Evolutionary conservation across 1,140 invertebrate genomes (phyloP).

Genomic region (Aphaenogaster floridana): DNA sequence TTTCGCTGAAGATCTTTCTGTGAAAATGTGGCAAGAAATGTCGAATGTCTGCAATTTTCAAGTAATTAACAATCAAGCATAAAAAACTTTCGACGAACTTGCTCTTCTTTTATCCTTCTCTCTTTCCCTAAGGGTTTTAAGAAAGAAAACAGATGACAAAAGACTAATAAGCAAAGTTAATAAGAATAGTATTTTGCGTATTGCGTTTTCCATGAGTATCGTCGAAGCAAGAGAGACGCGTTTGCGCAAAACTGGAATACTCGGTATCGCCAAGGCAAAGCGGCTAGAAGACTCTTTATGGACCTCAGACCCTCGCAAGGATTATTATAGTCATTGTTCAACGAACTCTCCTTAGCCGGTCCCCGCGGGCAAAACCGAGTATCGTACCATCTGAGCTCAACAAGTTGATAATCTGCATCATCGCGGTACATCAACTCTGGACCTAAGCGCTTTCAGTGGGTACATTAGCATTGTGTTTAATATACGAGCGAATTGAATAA

Average conservation of each 20-base stretch:
- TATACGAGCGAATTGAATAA: slow-evolving; percentile 28
- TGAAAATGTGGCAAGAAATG: neutral
- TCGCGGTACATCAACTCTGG: slow-evolving; percentile 6
- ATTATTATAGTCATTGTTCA: slow-evolving; percentile 50
- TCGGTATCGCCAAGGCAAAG: slow-evolving; percentile 1
- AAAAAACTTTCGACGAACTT: neutral
- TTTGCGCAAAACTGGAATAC: slow-evolving; percentile 6
- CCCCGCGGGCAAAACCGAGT: slow-evolving; percentile 27
- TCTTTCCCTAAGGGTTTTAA: neutral
- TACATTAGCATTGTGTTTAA: slow-evolving; percentile 43
- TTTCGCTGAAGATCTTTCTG: neutral
- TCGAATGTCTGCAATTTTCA: neutral
- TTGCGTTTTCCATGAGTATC: neutral
- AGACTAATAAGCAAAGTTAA: neutral
- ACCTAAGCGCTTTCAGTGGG: slow-evolving; percentile 24
- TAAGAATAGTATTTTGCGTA: neutral
- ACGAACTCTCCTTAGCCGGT: slow-evolving; percentile 33
- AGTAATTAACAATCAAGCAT: neutral
- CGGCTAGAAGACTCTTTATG: neutral
- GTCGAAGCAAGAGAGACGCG: neutral
- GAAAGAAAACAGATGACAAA: neutral
- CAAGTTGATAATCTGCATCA: slow-evolving; percentile 52
- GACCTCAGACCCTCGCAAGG: neutral
- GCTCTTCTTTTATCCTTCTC: neutral
- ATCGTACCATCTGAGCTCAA: slow-evolving; percentile 44